Conservation (phyloP, 2,797 vertebrate species). For the Leucoraja ocellata region DNA sequence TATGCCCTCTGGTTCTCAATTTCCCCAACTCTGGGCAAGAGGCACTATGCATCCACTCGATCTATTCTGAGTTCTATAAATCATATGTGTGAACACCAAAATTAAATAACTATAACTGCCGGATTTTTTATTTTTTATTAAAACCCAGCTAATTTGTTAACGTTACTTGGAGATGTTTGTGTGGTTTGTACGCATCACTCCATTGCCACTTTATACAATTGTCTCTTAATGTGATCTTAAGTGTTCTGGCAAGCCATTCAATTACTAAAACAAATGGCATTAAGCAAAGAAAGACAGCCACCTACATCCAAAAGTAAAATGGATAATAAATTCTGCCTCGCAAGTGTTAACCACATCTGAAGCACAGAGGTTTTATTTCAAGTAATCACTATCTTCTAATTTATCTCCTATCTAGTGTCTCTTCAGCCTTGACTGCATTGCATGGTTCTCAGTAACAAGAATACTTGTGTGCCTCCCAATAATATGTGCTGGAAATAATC, state of each 20-base stretch:
- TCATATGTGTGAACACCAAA: not conserved
- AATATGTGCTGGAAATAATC: not conserved
- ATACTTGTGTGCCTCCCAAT: not conserved
- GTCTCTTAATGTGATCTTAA: not conserved
- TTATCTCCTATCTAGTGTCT: not conserved
- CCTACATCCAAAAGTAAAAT: too few species aligned
- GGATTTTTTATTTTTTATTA: not conserved
- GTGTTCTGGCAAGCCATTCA: not conserved
- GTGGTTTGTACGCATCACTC: not conserved
- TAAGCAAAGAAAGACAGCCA: not conserved
- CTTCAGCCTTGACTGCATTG: not conserved
- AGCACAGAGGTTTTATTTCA: not conserved
- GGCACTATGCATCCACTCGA: too few species aligned
- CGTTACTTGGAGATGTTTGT: not conserved
- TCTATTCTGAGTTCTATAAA: not conserved
- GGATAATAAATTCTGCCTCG: not conserved
- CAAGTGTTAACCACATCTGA: not conserved
- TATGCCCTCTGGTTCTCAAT: too few species aligned
- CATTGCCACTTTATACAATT: not conserved
- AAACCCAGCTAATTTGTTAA: not conserved
- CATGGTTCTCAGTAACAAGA: not conserved
- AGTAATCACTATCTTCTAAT: not conserved
- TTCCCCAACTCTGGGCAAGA: too few species aligned
- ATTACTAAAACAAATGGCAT: not conserved
- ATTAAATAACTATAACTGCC: not conserved